Evolutionary conservation across 1,140 invertebrate species (phyloP).

Genomic region (Drosophila sturtevanti): DNA sequence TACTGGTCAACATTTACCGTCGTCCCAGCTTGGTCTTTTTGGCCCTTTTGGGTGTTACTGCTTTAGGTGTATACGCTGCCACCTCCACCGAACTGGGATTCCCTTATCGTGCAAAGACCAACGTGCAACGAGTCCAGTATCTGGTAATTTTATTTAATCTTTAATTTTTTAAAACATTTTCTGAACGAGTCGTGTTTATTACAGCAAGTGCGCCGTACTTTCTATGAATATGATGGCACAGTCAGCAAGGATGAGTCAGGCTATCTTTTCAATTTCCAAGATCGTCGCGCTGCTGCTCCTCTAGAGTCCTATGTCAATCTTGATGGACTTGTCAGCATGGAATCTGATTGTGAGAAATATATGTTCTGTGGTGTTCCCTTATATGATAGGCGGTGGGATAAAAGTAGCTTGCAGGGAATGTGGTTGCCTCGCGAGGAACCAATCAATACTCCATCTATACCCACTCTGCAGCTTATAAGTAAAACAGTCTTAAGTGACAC

Average conservation of each 20-base stretch:
- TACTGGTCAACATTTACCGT: conserved; percentile 63
- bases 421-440: conserved; percentile 58
- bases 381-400: conserved; percentile 84
- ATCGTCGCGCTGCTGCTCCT: conserved; percentile 87
- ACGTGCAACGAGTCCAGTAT: conserved; percentile 87
- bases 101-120: conserved; percentile 88
- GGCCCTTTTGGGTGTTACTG: conserved; percentile 83
- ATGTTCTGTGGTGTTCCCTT: conserved; percentile 90
- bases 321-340: conserved; percentile 84
- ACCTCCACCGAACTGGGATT: conserved; percentile 88
- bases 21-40: conserved; percentile 50
- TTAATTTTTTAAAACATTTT: background rate
- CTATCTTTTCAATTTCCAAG: conserved; percentile 88
- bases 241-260: conserved; percentile 85
- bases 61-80: conserved; percentile 84
- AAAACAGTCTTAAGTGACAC: conserved; percentile 18
- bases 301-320: conserved; percentile 81
- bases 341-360: conserved; percentile 85
- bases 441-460: conserved; percentile 29
- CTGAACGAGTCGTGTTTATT: conserved; percentile 8
- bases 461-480: conserved; percentile 23
- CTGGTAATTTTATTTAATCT: conserved; percentile 78
- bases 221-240: conserved; percentile 84
- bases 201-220: conserved; percentile 86
- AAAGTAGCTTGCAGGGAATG: conserved; percentile 5